These are phyloP conservation scores for Eristalis pertinax DNA, from an alignment of 2,888 invertebrate genomes.

Conservation along the genomic window DNA sequence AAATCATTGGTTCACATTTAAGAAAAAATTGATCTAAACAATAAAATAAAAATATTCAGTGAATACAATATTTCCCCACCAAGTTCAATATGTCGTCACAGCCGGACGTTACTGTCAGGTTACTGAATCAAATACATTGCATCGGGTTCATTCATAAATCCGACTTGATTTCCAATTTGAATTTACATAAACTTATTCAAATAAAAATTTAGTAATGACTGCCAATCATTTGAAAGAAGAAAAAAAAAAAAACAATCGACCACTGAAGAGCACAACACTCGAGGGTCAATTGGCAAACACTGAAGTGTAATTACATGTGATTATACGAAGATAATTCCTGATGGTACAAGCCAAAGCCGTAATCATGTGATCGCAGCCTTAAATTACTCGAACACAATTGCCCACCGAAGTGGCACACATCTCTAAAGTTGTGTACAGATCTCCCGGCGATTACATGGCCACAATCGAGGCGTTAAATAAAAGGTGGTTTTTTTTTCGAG, in stretches of 20 bases:
- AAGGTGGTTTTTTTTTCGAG: conserved; percentile 3
- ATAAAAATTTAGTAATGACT: neutral
- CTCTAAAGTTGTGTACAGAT: conserved; percentile 18
- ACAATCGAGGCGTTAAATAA: conserved; percentile 50
- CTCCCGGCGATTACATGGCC: conserved; percentile 25
- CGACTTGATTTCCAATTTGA: neutral
- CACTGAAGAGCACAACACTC: neutral
- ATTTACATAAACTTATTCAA: neutral
- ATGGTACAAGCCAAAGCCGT: neutral
- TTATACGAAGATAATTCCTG: conserved; percentile 10
- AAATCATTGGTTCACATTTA: too few relatives aligned
- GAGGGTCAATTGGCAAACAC: conserved; percentile 8
- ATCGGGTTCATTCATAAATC: conserved; percentile 88
- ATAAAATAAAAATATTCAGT: too few relatives aligned
- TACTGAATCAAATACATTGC: conserved; percentile 90
- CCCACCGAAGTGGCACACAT: conserved; percentile 41
- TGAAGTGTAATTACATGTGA: conserved; percentile 24
- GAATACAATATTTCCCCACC: too few relatives aligned
- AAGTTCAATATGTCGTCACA: too few relatives aligned
- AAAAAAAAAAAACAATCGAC: conserved; percentile 1
- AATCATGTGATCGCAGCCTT: conserved; percentile 36
- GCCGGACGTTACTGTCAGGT: too few relatives aligned
- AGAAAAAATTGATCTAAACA: too few relatives aligned
- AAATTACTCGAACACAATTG: conserved; percentile 42
- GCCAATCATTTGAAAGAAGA: neutral